A percentile compares a stretch with the other conserved stretches of the same genome.
Conservation (phyloP, 2,797 vertebrate genomes). For the Manis pentadactyla region DNA sequence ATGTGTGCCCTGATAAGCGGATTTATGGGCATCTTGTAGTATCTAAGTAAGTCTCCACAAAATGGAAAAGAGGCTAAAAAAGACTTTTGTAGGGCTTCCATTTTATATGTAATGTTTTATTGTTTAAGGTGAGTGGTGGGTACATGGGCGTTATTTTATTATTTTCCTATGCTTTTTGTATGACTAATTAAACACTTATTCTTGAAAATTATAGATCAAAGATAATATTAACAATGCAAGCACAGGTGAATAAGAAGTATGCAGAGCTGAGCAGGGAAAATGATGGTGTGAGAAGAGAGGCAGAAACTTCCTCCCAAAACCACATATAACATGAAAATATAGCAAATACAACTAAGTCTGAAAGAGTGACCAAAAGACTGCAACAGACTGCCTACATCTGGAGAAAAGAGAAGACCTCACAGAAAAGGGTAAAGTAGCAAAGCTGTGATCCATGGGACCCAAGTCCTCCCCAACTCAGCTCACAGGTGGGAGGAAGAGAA, state of each 20-base stretch:
- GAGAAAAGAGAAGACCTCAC: too few relatives aligned
- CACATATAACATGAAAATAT: too few relatives aligned
- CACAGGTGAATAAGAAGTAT: not conserved
- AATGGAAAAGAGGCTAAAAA: not conserved
- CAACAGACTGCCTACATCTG: too few relatives aligned
- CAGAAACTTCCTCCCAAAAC: too few relatives aligned
- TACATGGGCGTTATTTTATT: not conserved
- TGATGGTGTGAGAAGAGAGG: too few relatives aligned
- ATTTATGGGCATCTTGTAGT: not conserved
- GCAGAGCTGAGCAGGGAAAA: too few relatives aligned
- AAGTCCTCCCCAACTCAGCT: too few relatives aligned
- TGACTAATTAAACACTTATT: constrained; percentile 32
- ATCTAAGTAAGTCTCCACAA: not conserved
- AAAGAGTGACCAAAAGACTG: too few relatives aligned
- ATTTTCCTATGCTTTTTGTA: constrained; percentile 1
- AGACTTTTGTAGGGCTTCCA: not conserved
- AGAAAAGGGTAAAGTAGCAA: too few relatives aligned
- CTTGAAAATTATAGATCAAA: not conserved
- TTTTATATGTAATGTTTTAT: not conserved
- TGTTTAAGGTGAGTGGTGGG: not conserved
- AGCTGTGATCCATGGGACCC: too few relatives aligned
- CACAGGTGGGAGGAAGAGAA: too few relatives aligned
- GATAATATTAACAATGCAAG: not conserved
- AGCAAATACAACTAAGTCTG: too few relatives aligned
- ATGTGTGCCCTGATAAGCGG: not conserved